Conservation (phyloP, 2,888 invertebrate genomes). For the Tyria jacobaeae region DNA sequence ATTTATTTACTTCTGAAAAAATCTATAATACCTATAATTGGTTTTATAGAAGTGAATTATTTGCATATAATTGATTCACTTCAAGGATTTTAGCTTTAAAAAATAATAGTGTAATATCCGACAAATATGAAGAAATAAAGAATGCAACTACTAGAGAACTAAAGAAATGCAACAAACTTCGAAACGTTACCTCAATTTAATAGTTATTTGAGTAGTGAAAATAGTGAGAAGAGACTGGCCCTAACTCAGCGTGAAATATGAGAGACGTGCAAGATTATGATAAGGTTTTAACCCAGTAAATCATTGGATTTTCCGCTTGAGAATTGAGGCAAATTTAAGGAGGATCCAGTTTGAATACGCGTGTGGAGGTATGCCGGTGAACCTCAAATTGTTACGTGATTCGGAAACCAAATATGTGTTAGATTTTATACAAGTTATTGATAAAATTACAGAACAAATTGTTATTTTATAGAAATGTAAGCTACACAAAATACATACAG, state of each 20-base stretch:
- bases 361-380: constrained; percentile 49
- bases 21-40: too few species aligned
- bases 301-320: constrained; percentile 82
- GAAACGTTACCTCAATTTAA: constrained; percentile 28
- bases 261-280: constrained; percentile 84
- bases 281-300: constrained; percentile 80
- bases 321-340: constrained; percentile 80
- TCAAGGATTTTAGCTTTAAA: too few species aligned
- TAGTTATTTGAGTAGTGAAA: constrained; percentile 68
- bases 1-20: too few species aligned
- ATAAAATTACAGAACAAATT: constrained; percentile 30
- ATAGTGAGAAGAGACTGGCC: constrained; percentile 65
- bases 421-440: constrained; percentile 35
- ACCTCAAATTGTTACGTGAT: constrained; percentile 61
- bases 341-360: constrained; percentile 53
- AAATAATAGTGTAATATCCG: too few species aligned
- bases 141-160: too few species aligned
- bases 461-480: constrained; percentile 1
- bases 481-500: background rate
- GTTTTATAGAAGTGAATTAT: too few species aligned
- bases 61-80: too few species aligned
- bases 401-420: constrained; percentile 45
- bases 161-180: background rate
- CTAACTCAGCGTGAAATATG: constrained; percentile 81
- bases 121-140: too few species aligned